Base-by-base conservation (phyloP, 2,888 invertebrate genomes). In the Xanthia icteritia region DNA sequence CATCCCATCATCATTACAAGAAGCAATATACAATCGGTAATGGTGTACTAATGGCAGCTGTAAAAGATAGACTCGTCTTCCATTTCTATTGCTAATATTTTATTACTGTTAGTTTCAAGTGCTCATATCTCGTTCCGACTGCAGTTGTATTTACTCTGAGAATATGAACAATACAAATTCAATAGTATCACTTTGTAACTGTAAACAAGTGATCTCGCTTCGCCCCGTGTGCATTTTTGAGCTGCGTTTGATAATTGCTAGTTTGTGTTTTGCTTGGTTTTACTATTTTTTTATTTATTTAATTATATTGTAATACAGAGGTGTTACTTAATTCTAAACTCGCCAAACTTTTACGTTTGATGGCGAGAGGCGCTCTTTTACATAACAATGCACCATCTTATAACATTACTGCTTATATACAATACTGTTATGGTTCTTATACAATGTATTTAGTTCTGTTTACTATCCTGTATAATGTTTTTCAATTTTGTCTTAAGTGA, bases 11-110 rank as follows among this genome's bases (percentile, higher is more conserved):
- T 61, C 36, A 64, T 60, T 54, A 51, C 61, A 77, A 74, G 77
- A 61, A 68, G 70, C 54, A 69, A 69, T 69, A 73, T 27, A 69
- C 63, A 74, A 78, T 74, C 61, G 27, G 27, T 72, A 85, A 82
- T 82, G 65, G 67, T 60, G 71, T 82, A 78, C 58, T 74, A 85
- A 85, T 72, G 65, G 63, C 13, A 39, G 45, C 51, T 61, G 71
- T 83, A 85, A 85, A 68, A 71, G 67, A 81, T 85, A 85, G 5
- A 81, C 72, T n/a, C 77, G 63, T 76, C 63, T 54, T 71, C 48
- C 31, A 71, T 77, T 76, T 48, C 73, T 81, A 77, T 61, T 73
- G 15, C 84, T 64, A 64, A 67, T 70, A 73, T 39, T 71, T 78
- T 74, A 83, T 81, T 71, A 61, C 73, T 23, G 31, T 42, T 70